Evolutionary conservation across 2,113 vertebrate species (phyloP).

Genomic region (Mirounga angustirostris): DNA sequence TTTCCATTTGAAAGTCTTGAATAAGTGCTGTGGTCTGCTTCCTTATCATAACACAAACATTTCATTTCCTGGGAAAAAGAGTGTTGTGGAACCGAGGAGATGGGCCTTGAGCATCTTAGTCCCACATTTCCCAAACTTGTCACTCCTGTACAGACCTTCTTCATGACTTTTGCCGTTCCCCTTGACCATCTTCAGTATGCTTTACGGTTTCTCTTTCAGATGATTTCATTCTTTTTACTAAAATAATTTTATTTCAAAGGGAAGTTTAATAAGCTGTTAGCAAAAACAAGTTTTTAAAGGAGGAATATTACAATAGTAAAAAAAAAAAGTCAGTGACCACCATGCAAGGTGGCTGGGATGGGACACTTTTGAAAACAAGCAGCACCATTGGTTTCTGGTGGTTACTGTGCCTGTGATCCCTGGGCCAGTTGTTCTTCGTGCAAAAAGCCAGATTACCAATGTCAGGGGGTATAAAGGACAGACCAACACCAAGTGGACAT

Average conservation of each 20-base stretch:
- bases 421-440: not conserved
- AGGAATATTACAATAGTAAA: not conserved
- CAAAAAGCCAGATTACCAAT: not conserved
- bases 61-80: not conserved
- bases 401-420: not conserved
- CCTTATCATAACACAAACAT: not conserved
- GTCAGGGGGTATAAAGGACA: not conserved
- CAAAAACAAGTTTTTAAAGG: not conserved
- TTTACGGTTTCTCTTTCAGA: not conserved
- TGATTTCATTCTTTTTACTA: slow-evolving; percentile 3
- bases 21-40: not conserved
- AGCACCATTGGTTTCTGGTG: not conserved
- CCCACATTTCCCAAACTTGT: not conserved
- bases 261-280: slow-evolving; percentile 15
- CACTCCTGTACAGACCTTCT: too few species aligned
- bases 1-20: slow-evolving; percentile 18
- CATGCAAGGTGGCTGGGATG: too few species aligned
- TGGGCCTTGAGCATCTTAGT: too few species aligned
- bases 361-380: not conserved
- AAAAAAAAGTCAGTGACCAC: not conserved
- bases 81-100: not conserved
- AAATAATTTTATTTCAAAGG: slow-evolving; percentile 10
- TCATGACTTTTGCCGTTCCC: not conserved
- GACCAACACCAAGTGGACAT: not conserved
- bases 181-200: not conserved